Evolutionary conservation across 2,797 vertebrate species (phyloP).

Genomic region (Catharus ustulatus): DNA sequence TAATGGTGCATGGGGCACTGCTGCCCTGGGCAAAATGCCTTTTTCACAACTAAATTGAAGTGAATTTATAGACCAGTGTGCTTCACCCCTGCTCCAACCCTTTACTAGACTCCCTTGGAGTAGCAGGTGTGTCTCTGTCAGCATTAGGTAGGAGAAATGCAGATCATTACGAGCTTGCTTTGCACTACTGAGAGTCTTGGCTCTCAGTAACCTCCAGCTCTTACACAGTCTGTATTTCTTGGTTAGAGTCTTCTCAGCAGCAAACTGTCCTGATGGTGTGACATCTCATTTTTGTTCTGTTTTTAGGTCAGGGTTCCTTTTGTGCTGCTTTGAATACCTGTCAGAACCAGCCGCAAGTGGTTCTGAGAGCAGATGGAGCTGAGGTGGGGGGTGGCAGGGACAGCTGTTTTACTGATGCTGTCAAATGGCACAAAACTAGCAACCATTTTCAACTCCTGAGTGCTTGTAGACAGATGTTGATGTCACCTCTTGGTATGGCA

Average conservation of each 20-base stretch:
- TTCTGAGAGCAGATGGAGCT: not conserved
- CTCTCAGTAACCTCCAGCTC: not conserved
- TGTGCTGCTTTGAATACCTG: not conserved
- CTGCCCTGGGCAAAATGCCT: not conserved
- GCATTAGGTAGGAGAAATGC: not conserved
- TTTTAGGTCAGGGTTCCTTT: not conserved
- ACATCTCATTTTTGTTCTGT: not conserved
- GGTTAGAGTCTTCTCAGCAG: not conserved
- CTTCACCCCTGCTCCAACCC: not conserved
- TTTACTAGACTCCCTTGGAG: not conserved
- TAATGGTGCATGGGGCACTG: not conserved
- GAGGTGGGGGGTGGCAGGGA: not conserved
- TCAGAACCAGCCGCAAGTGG: not conserved
- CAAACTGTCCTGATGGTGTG: not conserved
- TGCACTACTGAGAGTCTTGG: not conserved
- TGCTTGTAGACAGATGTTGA: fast-evolving
- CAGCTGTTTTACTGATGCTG: not conserved
- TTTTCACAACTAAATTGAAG: not conserved
- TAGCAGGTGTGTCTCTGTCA: not conserved
- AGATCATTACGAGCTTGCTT: not conserved
- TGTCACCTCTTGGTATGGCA: not conserved
- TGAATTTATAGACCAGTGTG: not conserved
- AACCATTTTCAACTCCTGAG: not conserved
- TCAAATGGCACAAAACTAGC: not conserved
- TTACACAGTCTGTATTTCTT: not conserved